Evolutionary conservation across 2,113 vertebrate genomes (phyloP).

Genomic region (Hippocampus barbouri): DNA sequence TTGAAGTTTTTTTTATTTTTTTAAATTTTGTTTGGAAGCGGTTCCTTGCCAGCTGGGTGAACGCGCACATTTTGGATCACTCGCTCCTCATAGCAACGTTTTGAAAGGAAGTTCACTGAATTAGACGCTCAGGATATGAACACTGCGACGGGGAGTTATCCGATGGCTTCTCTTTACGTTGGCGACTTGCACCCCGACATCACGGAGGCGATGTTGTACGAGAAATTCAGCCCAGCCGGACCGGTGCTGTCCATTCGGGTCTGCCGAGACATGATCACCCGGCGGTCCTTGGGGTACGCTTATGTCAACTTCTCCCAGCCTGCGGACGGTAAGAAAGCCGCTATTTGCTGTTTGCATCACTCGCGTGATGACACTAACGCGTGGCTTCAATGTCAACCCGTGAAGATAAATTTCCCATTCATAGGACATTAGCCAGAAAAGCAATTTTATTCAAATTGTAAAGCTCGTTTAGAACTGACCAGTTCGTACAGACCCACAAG

Average conservation of each 20-base stretch:
- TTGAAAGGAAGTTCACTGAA: slow-evolving; percentile 3
- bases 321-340: slow-evolving; percentile 83
- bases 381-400: not conserved
- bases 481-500: slow-evolving; percentile 42
- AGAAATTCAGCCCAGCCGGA: slow-evolving; percentile 98
- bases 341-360: not conserved
- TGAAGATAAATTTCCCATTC: not conserved
- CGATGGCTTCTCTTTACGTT: slow-evolving; percentile 98
- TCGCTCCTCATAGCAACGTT: not conserved
- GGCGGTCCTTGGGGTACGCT: slow-evolving; percentile 92
- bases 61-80: slow-evolving; percentile 11
- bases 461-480: too few relatives aligned
- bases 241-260: slow-evolving; percentile 98
- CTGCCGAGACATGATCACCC: slow-evolving; percentile 98
- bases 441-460: not conserved
- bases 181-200: slow-evolving; percentile 98
- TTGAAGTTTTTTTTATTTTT: not conserved
- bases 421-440: not conserved
- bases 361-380: slow-evolving; percentile 4
- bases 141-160: slow-evolving; percentile 83
- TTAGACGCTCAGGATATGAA: slow-evolving; percentile 65
- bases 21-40: not conserved
- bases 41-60: not conserved
- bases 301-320: slow-evolving; percentile 99
- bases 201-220: slow-evolving; percentile 98